phyloP scores from a whole-genome alignment of 2,888 invertebrate genomes.

The Silvanus unidentatus region DNA sequence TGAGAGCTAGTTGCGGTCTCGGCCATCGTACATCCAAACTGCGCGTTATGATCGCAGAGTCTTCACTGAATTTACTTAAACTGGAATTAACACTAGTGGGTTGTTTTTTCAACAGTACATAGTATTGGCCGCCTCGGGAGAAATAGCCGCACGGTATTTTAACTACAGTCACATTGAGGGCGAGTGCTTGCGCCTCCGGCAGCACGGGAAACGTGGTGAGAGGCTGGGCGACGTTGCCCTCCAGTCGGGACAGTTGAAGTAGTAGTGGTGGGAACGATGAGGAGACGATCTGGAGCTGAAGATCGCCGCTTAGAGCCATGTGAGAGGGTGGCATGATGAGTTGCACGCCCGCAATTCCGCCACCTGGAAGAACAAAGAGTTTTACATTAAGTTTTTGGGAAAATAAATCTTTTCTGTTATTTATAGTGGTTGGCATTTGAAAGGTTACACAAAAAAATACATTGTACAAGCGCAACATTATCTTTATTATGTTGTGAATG shows the following conservation, averaged over 20 bases:
- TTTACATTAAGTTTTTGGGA: too few relatives aligned
- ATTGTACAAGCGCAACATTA: too few relatives aligned
- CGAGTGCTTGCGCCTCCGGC: constrained; percentile 40
- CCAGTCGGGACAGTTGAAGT: constrained; percentile 46
- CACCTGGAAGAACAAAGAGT: constrained; percentile 32
- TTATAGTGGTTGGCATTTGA: too few relatives aligned
- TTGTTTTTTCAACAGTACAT: constrained; percentile 48
- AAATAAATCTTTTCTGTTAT: too few relatives aligned
- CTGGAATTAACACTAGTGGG: constrained; percentile 23
- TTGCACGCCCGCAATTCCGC: constrained; percentile 39
- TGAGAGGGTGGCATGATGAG: constrained; percentile 60
- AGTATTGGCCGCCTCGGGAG: constrained; percentile 63
- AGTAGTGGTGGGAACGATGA: constrained; percentile 42
- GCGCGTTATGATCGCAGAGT: constrained; percentile 43
- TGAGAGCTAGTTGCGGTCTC: constrained; percentile 61
- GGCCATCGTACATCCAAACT: constrained; percentile 80
- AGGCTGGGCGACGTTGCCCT: constrained; percentile 40
- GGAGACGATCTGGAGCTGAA: constrained; percentile 61
- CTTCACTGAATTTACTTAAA: constrained; percentile 13
- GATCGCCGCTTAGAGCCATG: constrained; percentile 73
- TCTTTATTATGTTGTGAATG: too few relatives aligned
- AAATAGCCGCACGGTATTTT: constrained; percentile 65
- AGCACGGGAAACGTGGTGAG: constrained; percentile 41
- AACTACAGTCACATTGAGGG: constrained; percentile 39
- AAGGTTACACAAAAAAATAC: too few relatives aligned